phyloP scores from a whole-genome alignment of 2,888 invertebrate genomes.

The Dynastes grantii region DNA sequence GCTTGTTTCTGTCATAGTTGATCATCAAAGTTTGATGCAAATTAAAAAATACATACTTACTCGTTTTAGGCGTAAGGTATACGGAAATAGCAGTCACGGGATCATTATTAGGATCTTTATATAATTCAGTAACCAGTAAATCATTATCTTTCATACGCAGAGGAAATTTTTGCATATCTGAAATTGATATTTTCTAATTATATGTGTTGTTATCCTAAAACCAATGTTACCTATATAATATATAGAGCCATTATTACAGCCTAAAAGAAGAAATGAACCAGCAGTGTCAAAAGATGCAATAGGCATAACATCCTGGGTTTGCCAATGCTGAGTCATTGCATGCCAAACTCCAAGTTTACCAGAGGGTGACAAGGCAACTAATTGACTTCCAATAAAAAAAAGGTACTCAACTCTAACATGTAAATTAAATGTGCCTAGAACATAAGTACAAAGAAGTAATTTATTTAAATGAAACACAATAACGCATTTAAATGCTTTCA shows the following conservation, averaged over 20 bases:
- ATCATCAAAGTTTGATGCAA: too few relatives aligned
- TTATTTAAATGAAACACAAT: too few relatives aligned
- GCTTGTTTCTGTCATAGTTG: too few relatives aligned
- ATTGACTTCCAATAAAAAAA: constrained; percentile 97
- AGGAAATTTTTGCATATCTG: constrained; percentile 99
- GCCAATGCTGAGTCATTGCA: constrained; percentile 99
- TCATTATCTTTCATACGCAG: constrained; percentile 99
- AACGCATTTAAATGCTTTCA: too few relatives aligned
- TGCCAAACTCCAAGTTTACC: constrained; percentile 99
- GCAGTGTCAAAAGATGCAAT: constrained; percentile 98
- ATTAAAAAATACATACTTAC: constrained; percentile 75
- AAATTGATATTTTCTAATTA: constrained; percentile 55
- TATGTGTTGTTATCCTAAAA: neutral
- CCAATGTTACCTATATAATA: constrained; percentile 89
- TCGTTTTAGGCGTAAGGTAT: constrained; percentile 98
- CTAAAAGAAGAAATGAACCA: constrained; percentile 94
- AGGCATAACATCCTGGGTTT: constrained; percentile 95
- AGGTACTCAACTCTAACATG: constrained; percentile 95
- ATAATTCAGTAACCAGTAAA: constrained; percentile 95
- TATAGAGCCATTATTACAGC: constrained; percentile 96
- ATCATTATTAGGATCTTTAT: constrained; percentile 94
- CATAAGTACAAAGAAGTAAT: constrained; percentile 36
- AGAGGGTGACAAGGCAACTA: constrained; percentile 94
- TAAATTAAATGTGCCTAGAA: constrained; percentile 89
- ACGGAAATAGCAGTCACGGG: constrained; percentile 98